A percentile compares a stretch with the other conserved stretches of the same genome.
phyloP scores from a whole-genome alignment of 2,888 invertebrate species.

The Griposia aprilina region DNA sequence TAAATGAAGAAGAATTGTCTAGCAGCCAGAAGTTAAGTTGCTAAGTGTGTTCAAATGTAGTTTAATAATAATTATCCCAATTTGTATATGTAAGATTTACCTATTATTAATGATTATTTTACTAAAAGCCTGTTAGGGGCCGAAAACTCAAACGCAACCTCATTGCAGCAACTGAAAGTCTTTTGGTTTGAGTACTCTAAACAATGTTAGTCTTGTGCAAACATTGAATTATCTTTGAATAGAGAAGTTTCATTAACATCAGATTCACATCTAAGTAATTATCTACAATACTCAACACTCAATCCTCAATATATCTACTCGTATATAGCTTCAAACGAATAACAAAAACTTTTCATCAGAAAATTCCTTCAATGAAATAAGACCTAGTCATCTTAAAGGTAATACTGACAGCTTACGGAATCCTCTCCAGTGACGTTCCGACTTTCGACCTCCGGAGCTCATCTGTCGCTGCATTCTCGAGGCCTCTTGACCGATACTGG shows the following conservation, averaged over 20 bases:
- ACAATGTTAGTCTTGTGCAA: neutral
- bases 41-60: too few relatives aligned
- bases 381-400: slow-evolving; percentile 1
- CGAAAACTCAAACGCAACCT: neutral
- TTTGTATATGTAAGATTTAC: too few relatives aligned
- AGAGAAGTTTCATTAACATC: neutral
- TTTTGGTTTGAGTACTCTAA: neutral
- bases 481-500: slow-evolving; percentile 39
- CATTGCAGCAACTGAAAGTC: neutral
- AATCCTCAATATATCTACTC: too few relatives aligned
- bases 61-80: neutral
- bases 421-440: slow-evolving; percentile 15
- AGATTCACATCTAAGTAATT: neutral
- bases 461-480: slow-evolving; percentile 49
- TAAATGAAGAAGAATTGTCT: neutral
- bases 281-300: neutral
- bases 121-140: neutral
- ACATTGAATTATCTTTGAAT: neutral
- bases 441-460: slow-evolving; percentile 20
- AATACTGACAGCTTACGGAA: slow-evolving; percentile 43
- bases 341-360: neutral
- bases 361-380: slow-evolving; percentile 28
- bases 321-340: neutral
- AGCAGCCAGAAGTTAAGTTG: neutral
- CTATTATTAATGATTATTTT: neutral